phyloP scores from a whole-genome alignment of 2,888 invertebrate genomes.

The Agrypnus murinus region DNA sequence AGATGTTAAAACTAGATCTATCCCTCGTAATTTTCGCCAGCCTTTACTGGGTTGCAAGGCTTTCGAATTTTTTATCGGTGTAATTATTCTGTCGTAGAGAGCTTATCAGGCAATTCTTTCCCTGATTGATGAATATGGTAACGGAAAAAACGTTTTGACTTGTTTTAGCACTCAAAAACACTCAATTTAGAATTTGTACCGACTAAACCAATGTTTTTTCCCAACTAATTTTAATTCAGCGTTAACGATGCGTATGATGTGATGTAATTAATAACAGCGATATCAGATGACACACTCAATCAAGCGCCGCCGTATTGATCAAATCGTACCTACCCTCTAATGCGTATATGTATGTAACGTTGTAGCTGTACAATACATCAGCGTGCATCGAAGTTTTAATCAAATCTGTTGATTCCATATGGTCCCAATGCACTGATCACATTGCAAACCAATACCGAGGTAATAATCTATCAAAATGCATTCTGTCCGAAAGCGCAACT shows the following conservation, averaged over 20 bases:
- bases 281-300: slow-evolving; percentile 36
- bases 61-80: slow-evolving; percentile 7
- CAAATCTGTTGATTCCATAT: slow-evolving; percentile 44
- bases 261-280: slow-evolving; percentile 22
- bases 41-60: too few species aligned
- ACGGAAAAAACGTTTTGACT: background rate
- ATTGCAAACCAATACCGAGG: slow-evolving; percentile 55
- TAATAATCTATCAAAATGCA: slow-evolving; percentile 56
- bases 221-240: background rate
- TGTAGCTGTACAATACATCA: slow-evolving; percentile 30
- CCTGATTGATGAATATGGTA: background rate
- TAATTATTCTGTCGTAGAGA: slow-evolving; percentile 2
- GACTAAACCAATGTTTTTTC: background rate
- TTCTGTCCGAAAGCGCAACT: background rate
- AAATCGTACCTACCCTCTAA: background rate
- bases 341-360: slow-evolving; percentile 2
- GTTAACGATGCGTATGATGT: slow-evolving; percentile 9
- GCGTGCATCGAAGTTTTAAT: slow-evolving; percentile 47
- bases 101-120: slow-evolving; percentile 7
- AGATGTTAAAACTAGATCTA: too few species aligned
- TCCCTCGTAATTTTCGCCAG: too few species aligned
- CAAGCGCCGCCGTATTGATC: slow-evolving; percentile 34
- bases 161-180: too few species aligned
- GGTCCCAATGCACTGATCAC: slow-evolving; percentile 59
- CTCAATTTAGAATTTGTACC: too few species aligned